Base-by-base conservation (phyloP, 2,888 invertebrate genomes). In the Phasia obesa region DNA sequence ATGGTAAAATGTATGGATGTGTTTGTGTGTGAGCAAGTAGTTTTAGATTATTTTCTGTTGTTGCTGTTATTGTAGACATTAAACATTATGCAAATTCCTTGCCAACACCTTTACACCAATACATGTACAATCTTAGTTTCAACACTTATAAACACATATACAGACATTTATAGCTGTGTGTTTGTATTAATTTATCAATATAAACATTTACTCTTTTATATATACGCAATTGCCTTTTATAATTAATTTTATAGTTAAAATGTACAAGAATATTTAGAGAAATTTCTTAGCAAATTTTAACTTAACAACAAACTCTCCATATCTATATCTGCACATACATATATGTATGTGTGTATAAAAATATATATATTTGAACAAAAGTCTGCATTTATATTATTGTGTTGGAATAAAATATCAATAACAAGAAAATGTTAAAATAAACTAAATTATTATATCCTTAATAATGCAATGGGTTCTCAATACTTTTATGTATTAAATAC, bases 51-150 rank as follows among this genome's bases (percentile, higher is more conserved):
- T 77, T 62, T 78, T 78, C 23, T 59, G n/a, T 57, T 78, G 57
- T 59, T 71, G 71, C 57, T 64, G 51, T 27, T 55, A 5, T 35
- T 51, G 51, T 51, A 73, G 53, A 74, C 51, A 53, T 59, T 78
- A 67, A 74, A 79, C 65, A 84, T 86, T 86, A 85, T 85, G 86
- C 85, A 86, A 86, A 86, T 86, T 86, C 82, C 84, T 85, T 86
- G 86, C 86, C 86, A 86, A 86, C 86, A 86, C 86, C 86, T 86
- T 86, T 79, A 67, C n/a, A 69, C 69, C 77, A 65, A 76, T 23
- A 75, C 71, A 71, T 42, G 42, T 9, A 31, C 7, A n/a, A n/a
- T 0, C 4, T 3, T 4, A n/a, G 4, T 42, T 42, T 17, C 4
- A 7, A 47, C 6, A 19, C 19, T 47, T 47, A 15, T 19, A 47